Percentiles rank a stretch among this genome's conserved stretches.
phyloP scores from a whole-genome alignment of 2,113 vertebrate species.

The Coregonus clupeaformis region DNA sequence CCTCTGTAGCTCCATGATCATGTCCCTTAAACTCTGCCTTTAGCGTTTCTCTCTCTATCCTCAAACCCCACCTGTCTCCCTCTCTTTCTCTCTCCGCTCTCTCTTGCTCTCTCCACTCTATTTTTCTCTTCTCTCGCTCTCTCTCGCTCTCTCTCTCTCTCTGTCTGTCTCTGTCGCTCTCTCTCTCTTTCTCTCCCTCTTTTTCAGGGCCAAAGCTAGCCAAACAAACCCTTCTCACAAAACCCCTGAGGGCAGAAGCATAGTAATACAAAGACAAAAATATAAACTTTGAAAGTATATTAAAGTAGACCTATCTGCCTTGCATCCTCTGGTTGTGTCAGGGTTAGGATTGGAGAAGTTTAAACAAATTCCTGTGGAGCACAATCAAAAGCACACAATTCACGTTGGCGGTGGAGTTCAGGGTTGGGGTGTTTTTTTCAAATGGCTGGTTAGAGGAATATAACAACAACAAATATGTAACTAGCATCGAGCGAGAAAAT shows the following conservation, averaged over 20 bases:
- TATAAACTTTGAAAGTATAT: background rate
- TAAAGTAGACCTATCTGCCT: background rate
- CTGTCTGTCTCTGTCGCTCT: background rate
- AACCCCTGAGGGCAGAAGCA: conserved; percentile 1
- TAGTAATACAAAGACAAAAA: background rate
- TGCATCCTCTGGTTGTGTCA: background rate
- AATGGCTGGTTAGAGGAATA: background rate
- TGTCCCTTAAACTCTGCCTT: background rate
- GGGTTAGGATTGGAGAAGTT: background rate
- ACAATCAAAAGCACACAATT: background rate
- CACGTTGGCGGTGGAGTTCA: background rate
- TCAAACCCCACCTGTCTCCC: background rate
- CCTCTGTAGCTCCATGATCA: background rate
- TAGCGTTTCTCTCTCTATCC: background rate
- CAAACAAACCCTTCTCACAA: background rate
- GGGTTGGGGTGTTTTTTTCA: background rate
- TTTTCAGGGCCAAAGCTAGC: background rate
- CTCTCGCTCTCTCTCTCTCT: background rate
- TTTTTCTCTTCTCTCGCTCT: background rate
- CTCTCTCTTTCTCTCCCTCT: background rate
- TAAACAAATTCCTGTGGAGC: background rate
- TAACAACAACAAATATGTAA: background rate
- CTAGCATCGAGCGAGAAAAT: background rate
- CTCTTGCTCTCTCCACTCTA: background rate
- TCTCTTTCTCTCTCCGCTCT: background rate